phyloP scores from a whole-genome alignment of 2,113 vertebrate genomes.

The Kryptolebias marmoratus region DNA sequence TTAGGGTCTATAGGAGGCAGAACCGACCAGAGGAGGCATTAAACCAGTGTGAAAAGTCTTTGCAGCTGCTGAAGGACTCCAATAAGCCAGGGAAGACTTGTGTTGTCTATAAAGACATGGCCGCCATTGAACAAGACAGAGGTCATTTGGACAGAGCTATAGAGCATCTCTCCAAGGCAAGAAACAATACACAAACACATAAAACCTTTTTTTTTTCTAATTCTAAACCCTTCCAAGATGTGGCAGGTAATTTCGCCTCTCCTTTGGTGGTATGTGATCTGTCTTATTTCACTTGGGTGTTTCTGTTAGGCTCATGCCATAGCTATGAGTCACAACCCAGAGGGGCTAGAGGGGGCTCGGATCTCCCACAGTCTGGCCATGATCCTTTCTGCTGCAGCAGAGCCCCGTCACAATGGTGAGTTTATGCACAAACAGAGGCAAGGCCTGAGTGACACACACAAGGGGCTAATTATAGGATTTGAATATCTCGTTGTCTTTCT shows the following conservation, averaged over 20 bases:
- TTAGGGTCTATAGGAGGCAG: slow-evolving; percentile 67
- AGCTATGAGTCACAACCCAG: slow-evolving; percentile 70
- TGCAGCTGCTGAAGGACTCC: slow-evolving; percentile 57
- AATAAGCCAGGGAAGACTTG: slow-evolving; percentile 54
- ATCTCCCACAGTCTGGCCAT: slow-evolving; percentile 77
- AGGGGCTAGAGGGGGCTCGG: slow-evolving; percentile 70
- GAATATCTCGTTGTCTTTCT: slow-evolving; percentile 32
- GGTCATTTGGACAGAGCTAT: slow-evolving; percentile 64
- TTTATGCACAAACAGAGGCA: slow-evolving; percentile 43
- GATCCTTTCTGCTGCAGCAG: slow-evolving; percentile 64
- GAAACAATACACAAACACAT: slow-evolving; percentile 11
- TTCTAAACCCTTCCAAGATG: slow-evolving; percentile 1
- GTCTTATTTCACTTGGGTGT: slow-evolving; percentile 41
- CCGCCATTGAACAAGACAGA: slow-evolving; percentile 71
- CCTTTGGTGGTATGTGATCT: slow-evolving; percentile 47
- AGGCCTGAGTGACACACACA: slow-evolving; percentile 1
- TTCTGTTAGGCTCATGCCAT: slow-evolving; percentile 79
- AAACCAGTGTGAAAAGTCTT: slow-evolving; percentile 67
- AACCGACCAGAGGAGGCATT: slow-evolving; percentile 57
- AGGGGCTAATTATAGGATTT: slow-evolving; percentile 31
- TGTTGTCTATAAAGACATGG: slow-evolving; percentile 76
- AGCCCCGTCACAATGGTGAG: slow-evolving; percentile 75
- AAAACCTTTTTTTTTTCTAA: slow-evolving; percentile 1
- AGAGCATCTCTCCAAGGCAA: slow-evolving; percentile 74
- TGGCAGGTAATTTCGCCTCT: slow-evolving; percentile 25